Evolutionary conservation across 2,888 invertebrate species (phyloP).

Genomic region (Patella depressa): DNA sequence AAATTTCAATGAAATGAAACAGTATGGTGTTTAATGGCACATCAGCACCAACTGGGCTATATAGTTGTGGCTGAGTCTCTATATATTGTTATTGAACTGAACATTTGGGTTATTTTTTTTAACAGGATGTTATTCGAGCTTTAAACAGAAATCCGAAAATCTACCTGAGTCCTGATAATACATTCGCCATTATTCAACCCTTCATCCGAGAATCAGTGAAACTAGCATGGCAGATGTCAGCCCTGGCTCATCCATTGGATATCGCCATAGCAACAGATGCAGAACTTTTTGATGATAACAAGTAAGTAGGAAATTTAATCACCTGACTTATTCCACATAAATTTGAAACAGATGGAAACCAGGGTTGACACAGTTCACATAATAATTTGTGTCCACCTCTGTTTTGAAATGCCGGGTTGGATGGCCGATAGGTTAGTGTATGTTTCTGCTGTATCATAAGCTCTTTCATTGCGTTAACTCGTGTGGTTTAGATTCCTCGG

Average conservation of each 20-base stretch:
- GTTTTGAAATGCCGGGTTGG: too few species aligned
- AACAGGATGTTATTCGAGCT: slow-evolving; percentile 69
- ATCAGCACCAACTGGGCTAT: background rate
- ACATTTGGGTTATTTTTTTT: background rate
- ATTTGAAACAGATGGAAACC: too few species aligned
- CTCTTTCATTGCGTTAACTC: too few species aligned
- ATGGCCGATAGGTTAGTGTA: too few species aligned
- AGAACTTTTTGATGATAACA: slow-evolving; percentile 70
- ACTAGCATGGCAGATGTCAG: slow-evolving; percentile 70
- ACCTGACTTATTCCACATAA: too few species aligned
- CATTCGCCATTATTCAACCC: slow-evolving; percentile 67
- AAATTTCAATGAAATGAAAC: background rate
- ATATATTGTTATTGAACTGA: background rate
- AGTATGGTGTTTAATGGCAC: background rate
- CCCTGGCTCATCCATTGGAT: slow-evolving; percentile 69
- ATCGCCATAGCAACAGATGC: slow-evolving; percentile 67
- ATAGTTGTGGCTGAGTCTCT: background rate
- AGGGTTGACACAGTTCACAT: too few species aligned
- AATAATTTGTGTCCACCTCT: too few species aligned
- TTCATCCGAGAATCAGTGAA: slow-evolving; percentile 70
- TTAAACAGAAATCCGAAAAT: slow-evolving; percentile 67
- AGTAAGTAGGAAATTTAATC: slow-evolving; percentile 48
- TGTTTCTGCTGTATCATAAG: too few species aligned
- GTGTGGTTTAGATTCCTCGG: too few species aligned
- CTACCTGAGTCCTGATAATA: slow-evolving; percentile 65